A percentile compares a stretch with the other conserved stretches of the same genome.
phyloP scores from a whole-genome alignment of 2,888 invertebrate genomes.

The Perithous albicinctus region DNA sequence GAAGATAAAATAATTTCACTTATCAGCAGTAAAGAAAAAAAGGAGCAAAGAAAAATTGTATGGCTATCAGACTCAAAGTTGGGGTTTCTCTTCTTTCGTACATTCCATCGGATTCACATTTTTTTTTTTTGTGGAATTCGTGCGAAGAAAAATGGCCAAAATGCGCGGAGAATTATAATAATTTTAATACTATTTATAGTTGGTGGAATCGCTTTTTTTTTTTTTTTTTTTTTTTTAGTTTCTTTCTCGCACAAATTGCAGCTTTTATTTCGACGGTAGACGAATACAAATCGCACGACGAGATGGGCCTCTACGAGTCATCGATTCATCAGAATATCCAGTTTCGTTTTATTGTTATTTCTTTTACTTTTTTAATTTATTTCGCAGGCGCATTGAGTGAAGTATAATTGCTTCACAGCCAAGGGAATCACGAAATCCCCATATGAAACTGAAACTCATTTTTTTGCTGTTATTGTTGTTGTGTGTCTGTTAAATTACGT shows the following conservation, averaged over 20 bases:
- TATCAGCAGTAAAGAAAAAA: neutral
- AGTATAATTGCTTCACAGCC: constrained; percentile 10
- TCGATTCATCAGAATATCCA: constrained; percentile 21
- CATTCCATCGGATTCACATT: constrained; percentile 45
- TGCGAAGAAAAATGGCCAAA: constrained; percentile 47
- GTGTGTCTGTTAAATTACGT: constrained; percentile 4
- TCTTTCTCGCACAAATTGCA: constrained; percentile 37
- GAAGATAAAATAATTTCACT: neutral
- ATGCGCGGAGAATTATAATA: constrained; percentile 45
- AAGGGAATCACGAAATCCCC: neutral
- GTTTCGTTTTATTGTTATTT: neutral
- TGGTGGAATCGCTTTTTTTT: constrained; percentile 34
- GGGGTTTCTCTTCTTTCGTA: constrained; percentile 25
- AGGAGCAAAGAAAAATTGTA: neutral
- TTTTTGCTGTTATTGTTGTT: neutral
- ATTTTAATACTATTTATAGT: constrained; percentile 28
- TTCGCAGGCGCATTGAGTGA: neutral
- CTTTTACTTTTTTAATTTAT: neutral
- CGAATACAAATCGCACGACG: constrained; percentile 1
- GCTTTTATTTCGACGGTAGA: constrained; percentile 28
- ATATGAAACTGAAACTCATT: neutral
- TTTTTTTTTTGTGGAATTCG: constrained; percentile 39
- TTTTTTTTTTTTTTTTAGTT: constrained; percentile 5
- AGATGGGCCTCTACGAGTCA: constrained; percentile 26
- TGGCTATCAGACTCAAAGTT: constrained; percentile 29